Conservation (phyloP, 2,888 invertebrate species). For the Watsonalla binaria region DNA sequence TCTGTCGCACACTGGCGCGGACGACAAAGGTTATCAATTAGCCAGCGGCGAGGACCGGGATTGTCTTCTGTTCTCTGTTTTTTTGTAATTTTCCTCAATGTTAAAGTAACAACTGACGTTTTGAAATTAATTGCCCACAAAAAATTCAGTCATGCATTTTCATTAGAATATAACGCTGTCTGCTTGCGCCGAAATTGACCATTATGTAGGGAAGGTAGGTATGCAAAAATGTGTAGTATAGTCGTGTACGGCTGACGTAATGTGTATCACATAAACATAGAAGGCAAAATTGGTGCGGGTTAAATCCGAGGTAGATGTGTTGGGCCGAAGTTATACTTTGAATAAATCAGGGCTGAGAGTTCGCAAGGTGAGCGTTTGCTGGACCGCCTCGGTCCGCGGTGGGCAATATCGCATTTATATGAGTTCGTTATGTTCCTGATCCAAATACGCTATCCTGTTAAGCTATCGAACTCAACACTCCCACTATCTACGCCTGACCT, state of each 20-base stretch:
- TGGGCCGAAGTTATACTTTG: conserved; percentile 42
- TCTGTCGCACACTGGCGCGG: not conserved
- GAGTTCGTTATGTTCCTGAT: conserved; percentile 44
- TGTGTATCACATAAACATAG: conserved; percentile 25
- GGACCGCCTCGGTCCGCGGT: conserved; percentile 20
- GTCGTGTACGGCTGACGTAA: conserved; percentile 3
- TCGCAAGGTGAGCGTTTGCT: conserved; percentile 37
- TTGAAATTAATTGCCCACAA: no score
- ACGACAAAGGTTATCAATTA: conserved; percentile 18
- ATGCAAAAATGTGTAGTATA: conserved; percentile 1
- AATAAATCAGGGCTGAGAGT: conserved; percentile 50
- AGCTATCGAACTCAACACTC: conserved; percentile 27
- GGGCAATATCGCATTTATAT: conserved; percentile 55
- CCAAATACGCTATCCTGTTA: conserved; percentile 30
- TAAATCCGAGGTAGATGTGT: conserved; percentile 35
- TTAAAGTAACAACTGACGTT: no score
- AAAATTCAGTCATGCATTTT: no score
- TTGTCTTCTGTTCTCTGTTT: conserved; percentile 8
- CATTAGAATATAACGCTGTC: no score
- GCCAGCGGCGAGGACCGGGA: conserved; percentile 19
- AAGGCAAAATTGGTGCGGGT: conserved; percentile 34
- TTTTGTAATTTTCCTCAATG: no score
- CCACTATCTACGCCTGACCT: conserved; percentile 17
- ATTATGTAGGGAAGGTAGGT: conserved; percentile 6
- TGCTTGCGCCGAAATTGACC: no score